phyloP scores from a whole-genome alignment of 2,113 vertebrate genomes.

The Beaufortia kweichowensis region DNA sequence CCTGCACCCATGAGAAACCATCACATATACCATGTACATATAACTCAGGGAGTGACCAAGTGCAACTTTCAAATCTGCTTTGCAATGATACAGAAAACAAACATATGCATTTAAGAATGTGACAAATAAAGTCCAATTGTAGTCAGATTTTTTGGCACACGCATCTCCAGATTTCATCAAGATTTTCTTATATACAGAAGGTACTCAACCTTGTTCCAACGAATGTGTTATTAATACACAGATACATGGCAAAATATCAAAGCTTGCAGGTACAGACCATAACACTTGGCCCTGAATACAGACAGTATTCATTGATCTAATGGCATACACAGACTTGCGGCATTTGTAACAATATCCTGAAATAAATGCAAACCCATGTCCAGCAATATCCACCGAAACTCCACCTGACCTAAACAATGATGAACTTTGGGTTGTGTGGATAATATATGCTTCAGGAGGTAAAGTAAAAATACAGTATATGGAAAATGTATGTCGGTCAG shows the following conservation, averaged over 20 bases:
- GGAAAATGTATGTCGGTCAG: neutral
- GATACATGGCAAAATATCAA: neutral
- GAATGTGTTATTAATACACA: constrained; percentile 13
- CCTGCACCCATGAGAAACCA: constrained; percentile 1
- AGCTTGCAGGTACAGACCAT: neutral
- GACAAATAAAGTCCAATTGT: neutral
- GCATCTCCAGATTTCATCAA: constrained; percentile 20
- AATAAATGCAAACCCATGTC: constrained; percentile 13
- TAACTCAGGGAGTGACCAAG: constrained; percentile 4
- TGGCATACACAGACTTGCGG: constrained; percentile 4
- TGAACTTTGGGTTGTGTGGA: constrained; percentile 1
- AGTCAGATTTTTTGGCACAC: constrained; percentile 46
- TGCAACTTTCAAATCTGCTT: neutral
- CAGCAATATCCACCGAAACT: constrained; percentile 12
- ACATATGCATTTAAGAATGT: neutral
- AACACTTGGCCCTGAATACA: neutral
- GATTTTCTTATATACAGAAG: neutral
- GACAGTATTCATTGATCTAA: constrained; percentile 1
- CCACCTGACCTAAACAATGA: constrained; percentile 36
- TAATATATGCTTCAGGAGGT: constrained; percentile 21
- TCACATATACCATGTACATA: constrained; percentile 3
- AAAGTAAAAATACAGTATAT: constrained; percentile 26
- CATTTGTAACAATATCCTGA: constrained; percentile 36
- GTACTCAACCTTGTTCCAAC: neutral
- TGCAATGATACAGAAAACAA: neutral